phyloP scores from a whole-genome alignment of 2,797 vertebrate genomes.

The Podarcis lilfordi region DNA sequence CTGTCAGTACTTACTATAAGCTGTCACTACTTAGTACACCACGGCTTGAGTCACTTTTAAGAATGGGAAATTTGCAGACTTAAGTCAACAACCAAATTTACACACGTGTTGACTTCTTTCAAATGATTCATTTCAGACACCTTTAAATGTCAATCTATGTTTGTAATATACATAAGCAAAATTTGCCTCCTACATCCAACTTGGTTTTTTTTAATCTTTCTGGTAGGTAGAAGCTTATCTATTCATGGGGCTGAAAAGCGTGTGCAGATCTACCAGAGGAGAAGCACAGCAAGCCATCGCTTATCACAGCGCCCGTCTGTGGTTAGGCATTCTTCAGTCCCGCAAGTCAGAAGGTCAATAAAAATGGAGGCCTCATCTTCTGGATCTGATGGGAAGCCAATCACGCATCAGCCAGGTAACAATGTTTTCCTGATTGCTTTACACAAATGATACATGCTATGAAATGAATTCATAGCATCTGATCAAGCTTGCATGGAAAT shows the following conservation, averaged over 20 bases:
- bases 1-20: not conserved
- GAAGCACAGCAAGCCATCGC: constrained; percentile 79
- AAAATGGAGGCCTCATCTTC: constrained; percentile 89
- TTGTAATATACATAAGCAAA: constrained; percentile 36
- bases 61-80: not conserved
- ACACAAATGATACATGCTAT: not conserved
- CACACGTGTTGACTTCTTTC: not conserved
- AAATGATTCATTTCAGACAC: not conserved
- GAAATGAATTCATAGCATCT: not conserved
- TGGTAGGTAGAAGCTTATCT: constrained; percentile 89
- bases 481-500: not conserved
- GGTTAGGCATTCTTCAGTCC: constrained; percentile 79
- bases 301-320: constrained; percentile 77
- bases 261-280: constrained; percentile 81
- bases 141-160: constrained; percentile 15
- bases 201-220: constrained; percentile 71
- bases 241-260: constrained; percentile 92
- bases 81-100: not conserved
- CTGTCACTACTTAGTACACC: not conserved
- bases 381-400: constrained; percentile 79
- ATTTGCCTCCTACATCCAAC: constrained; percentile 48
- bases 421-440: constrained; percentile 4
- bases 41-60: not conserved
- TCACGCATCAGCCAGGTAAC: constrained; percentile 83
- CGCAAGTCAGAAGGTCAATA: constrained; percentile 77